Conservation (phyloP, 2,888 invertebrate species). For the Drosophila parthenogenetica region DNA sequence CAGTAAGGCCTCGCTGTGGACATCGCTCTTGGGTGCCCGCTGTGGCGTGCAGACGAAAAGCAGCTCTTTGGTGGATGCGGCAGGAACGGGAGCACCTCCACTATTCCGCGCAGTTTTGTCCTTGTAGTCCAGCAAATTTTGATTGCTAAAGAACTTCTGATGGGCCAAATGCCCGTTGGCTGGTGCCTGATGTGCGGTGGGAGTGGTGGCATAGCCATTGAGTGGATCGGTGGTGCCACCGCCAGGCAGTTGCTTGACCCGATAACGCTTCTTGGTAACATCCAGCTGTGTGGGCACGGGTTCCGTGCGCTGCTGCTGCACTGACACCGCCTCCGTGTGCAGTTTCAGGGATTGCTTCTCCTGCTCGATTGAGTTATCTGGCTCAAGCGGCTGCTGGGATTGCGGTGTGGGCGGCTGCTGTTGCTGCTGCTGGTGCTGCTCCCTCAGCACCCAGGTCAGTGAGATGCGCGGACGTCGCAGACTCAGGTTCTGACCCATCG, state of each 20-base stretch:
- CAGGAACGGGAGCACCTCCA: conserved; percentile 56
- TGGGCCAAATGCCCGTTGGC: conserved; percentile 75
- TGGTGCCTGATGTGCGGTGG: conserved; percentile 80
- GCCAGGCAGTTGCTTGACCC: conserved; percentile 68
- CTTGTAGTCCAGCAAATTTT: conserved; percentile 83
- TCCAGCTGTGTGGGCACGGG: conserved; percentile 69
- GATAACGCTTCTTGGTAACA: conserved; percentile 76
- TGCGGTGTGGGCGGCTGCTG: conserved; percentile 80
- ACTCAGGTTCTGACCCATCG: conserved; percentile 87
- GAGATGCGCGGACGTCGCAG: conserved; percentile 88
- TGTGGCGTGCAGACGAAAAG: conserved; percentile 84
- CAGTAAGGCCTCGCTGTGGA: conserved; percentile 73
- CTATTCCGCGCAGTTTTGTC: conserved; percentile 48
- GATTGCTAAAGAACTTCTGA: conserved; percentile 84
- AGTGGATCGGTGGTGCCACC: conserved; percentile 66
- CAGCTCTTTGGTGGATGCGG: conserved; percentile 82
- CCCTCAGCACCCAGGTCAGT: conserved; percentile 90
- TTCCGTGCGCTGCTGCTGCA: conserved; percentile 48
- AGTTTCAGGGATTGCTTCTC: conserved; percentile 38
- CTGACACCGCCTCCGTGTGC: conserved; percentile 11
- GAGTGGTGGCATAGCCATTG: conserved; percentile 82
- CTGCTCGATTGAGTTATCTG: conserved; percentile 81
- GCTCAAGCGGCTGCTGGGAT: conserved; percentile 85
- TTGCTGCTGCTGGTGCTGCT: conserved; percentile 87
- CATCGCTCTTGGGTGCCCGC: conserved; percentile 75